A percentile compares a stretch with the other conserved stretches of the same genome.
Conservation (phyloP, 2,113 vertebrate genomes). For the Hemiscyllium ocellatum region DNA sequence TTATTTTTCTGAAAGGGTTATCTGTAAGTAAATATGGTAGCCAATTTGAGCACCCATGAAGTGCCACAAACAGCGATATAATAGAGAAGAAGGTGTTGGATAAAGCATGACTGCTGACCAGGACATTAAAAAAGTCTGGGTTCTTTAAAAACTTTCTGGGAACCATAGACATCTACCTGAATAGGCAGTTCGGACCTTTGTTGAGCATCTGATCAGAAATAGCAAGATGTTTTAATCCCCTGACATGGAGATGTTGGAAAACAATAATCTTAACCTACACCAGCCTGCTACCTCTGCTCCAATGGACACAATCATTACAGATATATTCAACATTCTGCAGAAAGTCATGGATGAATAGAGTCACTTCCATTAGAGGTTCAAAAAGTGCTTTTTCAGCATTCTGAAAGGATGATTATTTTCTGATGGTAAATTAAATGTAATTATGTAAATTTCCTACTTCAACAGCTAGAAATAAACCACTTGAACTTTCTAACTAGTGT, state of each 20-base stretch:
- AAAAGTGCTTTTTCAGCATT: neutral
- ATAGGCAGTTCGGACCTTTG: neutral
- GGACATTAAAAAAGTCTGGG: neutral
- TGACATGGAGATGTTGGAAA: neutral
- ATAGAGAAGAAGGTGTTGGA: neutral
- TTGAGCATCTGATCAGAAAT: neutral
- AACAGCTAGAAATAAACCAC: neutral
- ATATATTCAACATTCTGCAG: neutral
- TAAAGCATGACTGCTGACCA: neutral
- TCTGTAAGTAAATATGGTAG: neutral
- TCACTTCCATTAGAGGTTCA: neutral
- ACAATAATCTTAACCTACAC: neutral
- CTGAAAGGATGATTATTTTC: neutral
- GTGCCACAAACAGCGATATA: neutral
- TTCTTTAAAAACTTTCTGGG: neutral
- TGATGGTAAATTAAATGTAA: constrained; percentile 18
- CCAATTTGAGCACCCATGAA: neutral
- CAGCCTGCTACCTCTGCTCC: neutral
- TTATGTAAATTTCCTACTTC: constrained; percentile 17
- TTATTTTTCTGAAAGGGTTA: neutral
- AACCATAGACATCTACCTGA: neutral
- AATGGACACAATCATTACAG: neutral
- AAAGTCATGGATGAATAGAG: neutral
- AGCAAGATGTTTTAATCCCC: neutral
- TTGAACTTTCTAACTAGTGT: neutral